phyloP scores from a whole-genome alignment of 1,140 invertebrate genomes.

The Kradibia gibbosae region DNA sequence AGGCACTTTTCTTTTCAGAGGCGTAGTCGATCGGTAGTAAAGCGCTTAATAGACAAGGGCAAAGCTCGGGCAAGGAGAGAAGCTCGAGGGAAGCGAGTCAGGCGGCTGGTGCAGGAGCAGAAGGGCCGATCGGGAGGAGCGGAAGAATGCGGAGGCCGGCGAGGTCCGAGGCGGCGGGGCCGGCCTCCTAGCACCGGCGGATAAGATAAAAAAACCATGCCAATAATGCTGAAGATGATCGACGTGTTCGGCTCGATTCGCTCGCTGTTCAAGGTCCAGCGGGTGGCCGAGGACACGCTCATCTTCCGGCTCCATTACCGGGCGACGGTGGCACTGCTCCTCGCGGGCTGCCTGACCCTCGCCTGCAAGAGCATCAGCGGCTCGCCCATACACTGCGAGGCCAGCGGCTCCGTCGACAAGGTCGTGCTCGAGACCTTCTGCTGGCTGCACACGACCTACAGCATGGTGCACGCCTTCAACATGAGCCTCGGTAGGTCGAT shows the following conservation, averaged over 20 bases:
- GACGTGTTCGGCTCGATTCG: conserved; percentile 70
- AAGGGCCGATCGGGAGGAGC: too few relatives aligned
- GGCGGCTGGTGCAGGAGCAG: too few relatives aligned
- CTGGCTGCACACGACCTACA: conserved; percentile 83
- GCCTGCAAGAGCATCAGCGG: conserved; percentile 76
- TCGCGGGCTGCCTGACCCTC: conserved; percentile 73
- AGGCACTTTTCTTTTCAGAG: not conserved
- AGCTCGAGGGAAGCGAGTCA: too few relatives aligned
- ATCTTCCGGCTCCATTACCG: conserved; percentile 77
- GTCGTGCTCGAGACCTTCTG: conserved; percentile 81
- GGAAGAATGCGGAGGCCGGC: too few relatives aligned
- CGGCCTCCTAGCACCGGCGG: too few relatives aligned
- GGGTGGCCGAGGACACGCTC: conserved; percentile 74
- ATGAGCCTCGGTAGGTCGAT: conserved; percentile 72
- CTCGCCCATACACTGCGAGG: conserved; percentile 78
- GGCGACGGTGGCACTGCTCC: conserved; percentile 74
- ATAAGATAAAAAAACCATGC: conserved; percentile 56
- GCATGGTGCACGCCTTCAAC: conserved; percentile 75
- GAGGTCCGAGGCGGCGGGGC: too few relatives aligned
- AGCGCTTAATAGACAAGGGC: too few relatives aligned
- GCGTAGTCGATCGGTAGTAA: not conserved
- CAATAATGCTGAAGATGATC: conserved; percentile 71
- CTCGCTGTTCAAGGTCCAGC: conserved; percentile 73
- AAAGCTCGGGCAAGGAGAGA: too few relatives aligned
- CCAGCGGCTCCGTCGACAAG: conserved; percentile 75